Conservation (phyloP, 2,113 vertebrate genomes). For the Ailurus styani region DNA sequence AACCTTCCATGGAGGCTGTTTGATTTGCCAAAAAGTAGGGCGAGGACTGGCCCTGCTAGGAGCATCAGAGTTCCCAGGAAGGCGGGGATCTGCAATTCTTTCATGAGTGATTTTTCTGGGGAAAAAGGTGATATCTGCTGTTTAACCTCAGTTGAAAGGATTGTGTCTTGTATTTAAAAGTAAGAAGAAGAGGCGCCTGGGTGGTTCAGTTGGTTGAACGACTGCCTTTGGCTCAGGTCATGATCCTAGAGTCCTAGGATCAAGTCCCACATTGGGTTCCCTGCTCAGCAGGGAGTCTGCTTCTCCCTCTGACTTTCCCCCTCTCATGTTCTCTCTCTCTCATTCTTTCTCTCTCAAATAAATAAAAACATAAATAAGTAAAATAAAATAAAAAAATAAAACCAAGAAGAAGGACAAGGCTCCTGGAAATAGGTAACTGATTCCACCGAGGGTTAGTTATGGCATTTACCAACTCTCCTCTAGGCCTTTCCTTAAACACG, state of each 20-base stretch:
- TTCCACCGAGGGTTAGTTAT: not conserved
- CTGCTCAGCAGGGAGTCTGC: too few species aligned
- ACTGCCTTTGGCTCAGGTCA: too few species aligned
- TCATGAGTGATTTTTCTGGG: not conserved
- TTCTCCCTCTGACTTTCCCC: too few species aligned
- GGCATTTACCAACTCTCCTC: not conserved
- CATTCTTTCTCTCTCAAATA: too few species aligned
- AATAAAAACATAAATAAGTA: too few species aligned
- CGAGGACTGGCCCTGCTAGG: accelerated
- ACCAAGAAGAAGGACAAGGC: not conserved
- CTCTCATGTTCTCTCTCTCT: too few species aligned
- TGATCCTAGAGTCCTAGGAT: too few species aligned
- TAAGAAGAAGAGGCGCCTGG: not conserved
- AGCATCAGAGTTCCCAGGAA: not conserved
- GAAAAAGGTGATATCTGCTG: not conserved
- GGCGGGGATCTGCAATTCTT: not conserved
- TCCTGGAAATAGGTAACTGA: not conserved
- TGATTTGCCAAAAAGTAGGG: not conserved
- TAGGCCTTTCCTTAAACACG: not conserved
- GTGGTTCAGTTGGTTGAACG: too few species aligned
- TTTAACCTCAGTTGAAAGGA: not conserved
- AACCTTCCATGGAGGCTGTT: not conserved
- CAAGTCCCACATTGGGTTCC: too few species aligned
- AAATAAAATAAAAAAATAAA: too few species aligned
- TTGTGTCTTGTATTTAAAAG: not conserved